Base-by-base conservation (phyloP, 2,888 invertebrate genomes). In the Drosophila paranaensis region DNA sequence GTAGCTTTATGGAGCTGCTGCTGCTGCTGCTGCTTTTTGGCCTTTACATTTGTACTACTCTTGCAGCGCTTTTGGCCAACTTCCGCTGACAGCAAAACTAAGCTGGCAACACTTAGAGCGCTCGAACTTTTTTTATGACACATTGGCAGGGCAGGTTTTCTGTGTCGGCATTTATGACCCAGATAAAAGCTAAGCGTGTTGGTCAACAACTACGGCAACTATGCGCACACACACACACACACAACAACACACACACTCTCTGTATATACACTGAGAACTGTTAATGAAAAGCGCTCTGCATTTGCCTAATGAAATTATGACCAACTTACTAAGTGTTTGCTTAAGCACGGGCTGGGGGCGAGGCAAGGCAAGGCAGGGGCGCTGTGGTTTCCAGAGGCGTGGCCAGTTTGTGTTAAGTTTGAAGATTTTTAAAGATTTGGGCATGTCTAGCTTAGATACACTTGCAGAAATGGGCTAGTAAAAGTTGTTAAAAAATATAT, bases 261-360 rank as follows among this genome's bases (percentile, higher is more conserved):
- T 25, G 2, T 27, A 30, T n/a, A 10, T 27, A 16, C 25, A 53
- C 16, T 58, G 57, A 54, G 54, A 79, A 87, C 74, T 88, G 86
- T 91, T 90, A 90, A 90, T 90, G 86, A 90, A 90, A 91, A 88
- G 76, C 81, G 78, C 67, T 90, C 79, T 82, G 70, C 83, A 82
- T 86, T 81, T 80, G 84, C 90, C 74, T 91, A 90, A 90, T 90
- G 81, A 90, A 89, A 88, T 88, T 82, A 89, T 88, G 71, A 71
- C 77, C 53, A 62, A 77, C 60, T 71, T 70, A 77, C 88, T 90
- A 88, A 88, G 83, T 88, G 83, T 10, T 40, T 27, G 62, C 46
- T 13, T 25, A 25, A 8, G 27, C 27, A 27, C 20, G 42, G 40
- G 40, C 57, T 39, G 20, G 20, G 30, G 30, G 37, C 13, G 2